A percentile compares a stretch with the other conserved stretches of the same genome.
phyloP scores from a whole-genome alignment of 2,888 invertebrate species.

The Tenodera sinensis region DNA sequence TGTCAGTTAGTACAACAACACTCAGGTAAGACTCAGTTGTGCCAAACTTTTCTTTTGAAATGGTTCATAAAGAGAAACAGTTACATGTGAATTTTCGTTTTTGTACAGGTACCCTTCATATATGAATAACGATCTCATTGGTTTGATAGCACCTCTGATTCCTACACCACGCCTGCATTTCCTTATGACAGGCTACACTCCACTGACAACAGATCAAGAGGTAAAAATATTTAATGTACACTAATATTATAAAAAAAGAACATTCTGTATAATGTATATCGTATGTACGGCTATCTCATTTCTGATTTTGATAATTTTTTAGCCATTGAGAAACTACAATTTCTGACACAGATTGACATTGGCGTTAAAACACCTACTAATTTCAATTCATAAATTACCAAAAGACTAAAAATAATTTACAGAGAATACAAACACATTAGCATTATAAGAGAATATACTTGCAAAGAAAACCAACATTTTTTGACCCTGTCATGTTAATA shows the following conservation, averaged over 20 bases:
- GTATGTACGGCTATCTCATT: too few species aligned
- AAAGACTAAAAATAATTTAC: too few species aligned
- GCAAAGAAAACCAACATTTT: too few species aligned
- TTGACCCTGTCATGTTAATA: too few species aligned
- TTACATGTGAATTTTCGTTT: background rate
- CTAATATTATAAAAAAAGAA: background rate
- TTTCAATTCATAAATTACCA: too few species aligned
- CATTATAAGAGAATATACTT: too few species aligned
- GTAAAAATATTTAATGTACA: conserved; percentile 44
- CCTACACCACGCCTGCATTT: conserved; percentile 98
- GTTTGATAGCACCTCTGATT: conserved; percentile 89
- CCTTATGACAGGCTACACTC: conserved; percentile 97
- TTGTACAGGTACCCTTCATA: conserved; percentile 82
- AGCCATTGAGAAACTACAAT: too few species aligned
- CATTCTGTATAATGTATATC: too few species aligned
- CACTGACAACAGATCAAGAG: conserved; percentile 84
- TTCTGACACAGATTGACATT: too few species aligned
- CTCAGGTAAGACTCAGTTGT: conserved; percentile 57
- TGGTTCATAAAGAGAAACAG: background rate
- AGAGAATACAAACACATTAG: too few species aligned
- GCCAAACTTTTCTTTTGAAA: background rate
- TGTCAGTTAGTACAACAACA: conserved; percentile 97
- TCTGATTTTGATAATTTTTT: too few species aligned
- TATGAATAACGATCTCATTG: conserved; percentile 97
- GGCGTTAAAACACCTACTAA: too few species aligned